phyloP scores from a whole-genome alignment of 92 coral and sea anemone species.

The Nematostella vectensis region DNA sequence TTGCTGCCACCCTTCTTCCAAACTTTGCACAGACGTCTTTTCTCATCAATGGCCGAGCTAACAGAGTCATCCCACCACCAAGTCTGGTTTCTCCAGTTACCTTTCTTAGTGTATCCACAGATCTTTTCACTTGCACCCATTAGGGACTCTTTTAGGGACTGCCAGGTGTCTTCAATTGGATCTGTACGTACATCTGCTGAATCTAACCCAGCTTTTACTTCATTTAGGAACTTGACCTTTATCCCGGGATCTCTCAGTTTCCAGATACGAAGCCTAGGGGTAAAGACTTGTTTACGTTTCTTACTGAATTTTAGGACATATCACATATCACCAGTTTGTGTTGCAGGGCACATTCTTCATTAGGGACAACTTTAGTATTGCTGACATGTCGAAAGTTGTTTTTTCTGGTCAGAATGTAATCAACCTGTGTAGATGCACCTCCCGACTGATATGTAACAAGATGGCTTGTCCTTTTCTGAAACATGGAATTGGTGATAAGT shows the following conservation, averaged over 20 bases:
- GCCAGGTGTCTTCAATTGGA: too few species aligned
- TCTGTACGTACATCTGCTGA: too few species aligned
- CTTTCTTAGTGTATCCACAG: too few species aligned
- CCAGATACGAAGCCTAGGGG: too few species aligned
- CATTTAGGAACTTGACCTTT: too few species aligned
- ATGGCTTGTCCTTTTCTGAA: conserved; percentile 1
- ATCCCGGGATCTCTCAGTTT: too few species aligned
- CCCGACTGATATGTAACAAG: conserved; percentile 19
- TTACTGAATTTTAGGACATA: too few species aligned
- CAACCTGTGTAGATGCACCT: conserved; percentile 1
- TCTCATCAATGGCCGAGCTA: conserved; percentile 11
- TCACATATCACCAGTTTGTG: conserved; percentile 21
- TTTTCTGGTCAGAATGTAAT: conserved; percentile 13
- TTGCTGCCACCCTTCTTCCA: conserved; percentile 29
- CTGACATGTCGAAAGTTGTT: neutral
- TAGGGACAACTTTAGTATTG: conserved; percentile 8
- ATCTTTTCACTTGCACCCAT: too few species aligned
- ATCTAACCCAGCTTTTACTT: too few species aligned
- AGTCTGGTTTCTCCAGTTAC: too few species aligned
- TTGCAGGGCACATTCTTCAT: conserved; percentile 24
- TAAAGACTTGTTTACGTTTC: too few species aligned
- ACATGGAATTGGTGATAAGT: conserved; percentile 7
- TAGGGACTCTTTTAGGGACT: too few species aligned
- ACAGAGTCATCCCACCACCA: conserved; percentile 32
- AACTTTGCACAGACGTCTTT: conserved; percentile 3